These are phyloP conservation scores for Zeus faber DNA, from an alignment of 2,113 vertebrate species.

Conservation along the genomic window DNA sequence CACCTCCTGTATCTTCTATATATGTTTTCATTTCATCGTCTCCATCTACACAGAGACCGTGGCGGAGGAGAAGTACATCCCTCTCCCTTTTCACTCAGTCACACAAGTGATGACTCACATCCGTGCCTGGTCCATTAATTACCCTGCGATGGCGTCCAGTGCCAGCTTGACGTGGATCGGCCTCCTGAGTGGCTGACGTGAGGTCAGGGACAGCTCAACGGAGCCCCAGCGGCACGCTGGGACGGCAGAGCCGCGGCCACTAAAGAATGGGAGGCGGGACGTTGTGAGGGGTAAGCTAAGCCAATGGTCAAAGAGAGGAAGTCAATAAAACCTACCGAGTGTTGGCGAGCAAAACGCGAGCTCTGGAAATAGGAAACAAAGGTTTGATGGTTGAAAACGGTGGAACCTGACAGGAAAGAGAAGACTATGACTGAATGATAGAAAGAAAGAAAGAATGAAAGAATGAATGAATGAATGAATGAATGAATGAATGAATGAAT, in stretches of 20 bases:
- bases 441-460: background rate
- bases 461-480: too few species aligned
- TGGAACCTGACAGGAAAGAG: background rate
- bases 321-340: too few species aligned
- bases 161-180: constrained; percentile 14
- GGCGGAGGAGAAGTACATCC: too few species aligned
- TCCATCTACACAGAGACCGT: too few species aligned
- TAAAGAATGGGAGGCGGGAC: background rate
- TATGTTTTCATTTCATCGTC: too few species aligned
- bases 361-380: background rate
- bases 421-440: background rate
- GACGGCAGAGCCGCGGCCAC: background rate
- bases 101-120: constrained; percentile 43
- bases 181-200: constrained; percentile 5
- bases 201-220: background rate
- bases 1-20: too few species aligned
- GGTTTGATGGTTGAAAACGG: background rate
- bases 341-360: background rate
- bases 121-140: too few species aligned
- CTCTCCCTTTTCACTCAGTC: constrained; percentile 2
- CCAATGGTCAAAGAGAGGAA: background rate
- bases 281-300: background rate
- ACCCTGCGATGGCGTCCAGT: constrained; percentile 3
- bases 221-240: background rate
- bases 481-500: too few species aligned